Evolutionary conservation across 53 echinoderm and acorn worm species (phyloP).

Genomic region (Hippasteria phrygiana): DNA sequence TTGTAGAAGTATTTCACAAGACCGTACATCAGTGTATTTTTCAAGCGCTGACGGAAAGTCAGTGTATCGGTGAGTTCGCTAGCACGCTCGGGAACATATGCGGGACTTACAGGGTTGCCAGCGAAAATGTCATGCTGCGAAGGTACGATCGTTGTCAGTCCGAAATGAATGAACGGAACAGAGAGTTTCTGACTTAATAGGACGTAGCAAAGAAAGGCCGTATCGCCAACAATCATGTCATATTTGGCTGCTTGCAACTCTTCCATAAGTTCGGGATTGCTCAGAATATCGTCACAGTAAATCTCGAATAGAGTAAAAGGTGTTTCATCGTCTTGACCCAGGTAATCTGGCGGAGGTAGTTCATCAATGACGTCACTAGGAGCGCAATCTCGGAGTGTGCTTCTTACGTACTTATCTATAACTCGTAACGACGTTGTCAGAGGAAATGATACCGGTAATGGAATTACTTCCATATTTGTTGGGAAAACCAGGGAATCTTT

Average conservation of each 20-base stretch:
- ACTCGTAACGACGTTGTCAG: background rate
- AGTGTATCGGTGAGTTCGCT: background rate
- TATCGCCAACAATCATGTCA: background rate
- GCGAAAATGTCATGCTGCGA: conserved; percentile 4
- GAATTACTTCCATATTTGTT: background rate
- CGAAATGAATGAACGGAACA: background rate
- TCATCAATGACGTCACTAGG: background rate
- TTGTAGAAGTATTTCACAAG: background rate
- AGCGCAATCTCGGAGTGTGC: background rate
- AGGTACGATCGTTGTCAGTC: background rate
- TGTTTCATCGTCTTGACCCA: background rate
- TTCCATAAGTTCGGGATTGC: background rate
- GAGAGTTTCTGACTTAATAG: background rate
- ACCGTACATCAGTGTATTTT: background rate
- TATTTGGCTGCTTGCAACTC: background rate
- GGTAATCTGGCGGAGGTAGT: background rate
- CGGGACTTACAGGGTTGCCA: conserved; percentile 24
- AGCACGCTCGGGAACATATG: conserved; percentile 3
- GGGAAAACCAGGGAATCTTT: background rate
- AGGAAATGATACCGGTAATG: background rate
- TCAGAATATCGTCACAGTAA: background rate
- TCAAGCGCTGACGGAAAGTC: background rate
- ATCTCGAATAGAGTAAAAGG: background rate
- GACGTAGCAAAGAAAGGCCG: background rate
- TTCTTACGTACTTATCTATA: background rate